Evolutionary conservation across 1,140 invertebrate species (phyloP), one percentile per base, ranked within the genome.

Genomic region (Nephila pilipes): DNA sequence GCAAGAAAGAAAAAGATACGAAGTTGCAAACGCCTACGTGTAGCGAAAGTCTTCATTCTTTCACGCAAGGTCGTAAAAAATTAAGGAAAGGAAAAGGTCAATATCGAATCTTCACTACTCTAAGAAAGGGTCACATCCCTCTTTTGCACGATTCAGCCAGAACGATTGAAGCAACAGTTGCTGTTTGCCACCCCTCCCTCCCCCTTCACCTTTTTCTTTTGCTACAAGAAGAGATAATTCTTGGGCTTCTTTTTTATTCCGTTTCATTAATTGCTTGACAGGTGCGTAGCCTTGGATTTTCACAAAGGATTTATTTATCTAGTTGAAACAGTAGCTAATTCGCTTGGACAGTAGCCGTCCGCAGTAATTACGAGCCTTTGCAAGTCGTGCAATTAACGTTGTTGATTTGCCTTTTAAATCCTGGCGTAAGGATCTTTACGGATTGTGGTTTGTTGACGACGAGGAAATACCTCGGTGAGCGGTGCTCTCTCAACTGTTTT

Each of bases 261-360:
- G 54, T 69, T 55, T 63, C n/a, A 46, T 85, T 85, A 85, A 92
- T 85, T 85, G 63, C 46, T 57, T 92, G 90, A 92, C 90, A 92
- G 90, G 90, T 92, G 90, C 22, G 90, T 85, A 92, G 90, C 90
- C 90, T 92, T 92, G 89, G 54, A 57, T 60, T 32, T n/a, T 63
- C 46, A 69, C 60, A 85, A 69, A 91, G 46, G 81, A 25, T 36
- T 69, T 91, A 83, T 91, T 83, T 83, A 60, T 83, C 79, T 36
- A 38, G 25, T 46, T 81, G 25, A 58, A 83, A 79, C 90, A 55
- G 80, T 92, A 92, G 90, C 55, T 79, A 57, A 90, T 90, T 90
- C 81, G 29, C 38, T 55, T 92, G 12, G 58, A 65, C 90, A 25
- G 80, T 92, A 85, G 65, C 69, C 22, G 46, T 38, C 58, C 29